phyloP scores from a whole-genome alignment of 2,888 invertebrate species.

The Nipponacmea schrenckii region DNA sequence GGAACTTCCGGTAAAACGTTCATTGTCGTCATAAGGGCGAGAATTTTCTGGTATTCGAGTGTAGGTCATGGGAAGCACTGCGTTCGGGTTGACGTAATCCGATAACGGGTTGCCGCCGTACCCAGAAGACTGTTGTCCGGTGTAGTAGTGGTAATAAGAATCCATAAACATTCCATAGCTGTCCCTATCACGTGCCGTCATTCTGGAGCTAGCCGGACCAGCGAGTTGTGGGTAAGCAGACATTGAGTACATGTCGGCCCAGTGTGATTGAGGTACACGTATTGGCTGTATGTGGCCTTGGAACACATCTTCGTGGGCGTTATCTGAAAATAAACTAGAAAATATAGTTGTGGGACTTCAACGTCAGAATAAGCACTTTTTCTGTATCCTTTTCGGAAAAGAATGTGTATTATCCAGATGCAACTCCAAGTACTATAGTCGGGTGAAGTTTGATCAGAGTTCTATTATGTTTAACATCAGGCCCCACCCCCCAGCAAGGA shows the following conservation, averaged over 20 bases:
- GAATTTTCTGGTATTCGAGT: constrained; percentile 7
- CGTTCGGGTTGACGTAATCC: constrained; percentile 41
- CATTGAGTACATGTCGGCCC: constrained; percentile 16
- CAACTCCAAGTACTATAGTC: too few species aligned
- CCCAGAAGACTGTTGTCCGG: constrained; percentile 29
- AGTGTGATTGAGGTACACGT: constrained; percentile 15
- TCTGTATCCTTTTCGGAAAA: too few species aligned
- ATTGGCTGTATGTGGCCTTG: constrained; percentile 16
- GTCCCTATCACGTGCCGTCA: constrained; percentile 27
- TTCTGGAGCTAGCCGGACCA: neutral
- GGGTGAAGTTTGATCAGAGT: too few species aligned
- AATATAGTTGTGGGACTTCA: too few species aligned
- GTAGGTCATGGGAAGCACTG: constrained; percentile 32
- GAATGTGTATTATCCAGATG: too few species aligned
- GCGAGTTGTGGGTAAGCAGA: neutral
- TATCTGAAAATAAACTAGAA: constrained; percentile 10
- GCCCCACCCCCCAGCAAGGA: too few species aligned
- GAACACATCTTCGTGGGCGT: constrained; percentile 12
- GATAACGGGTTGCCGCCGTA: constrained; percentile 23
- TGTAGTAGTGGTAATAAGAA: constrained; percentile 26
- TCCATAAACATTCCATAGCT: constrained; percentile 28
- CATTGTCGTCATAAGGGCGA: constrained; percentile 15
- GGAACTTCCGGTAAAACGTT: constrained; percentile 6
- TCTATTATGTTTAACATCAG: too few species aligned
- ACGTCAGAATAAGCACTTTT: too few species aligned